Evolutionary conservation across 1,140 invertebrate genomes (phyloP).

Genomic region (Spodoptera litura): DNA sequence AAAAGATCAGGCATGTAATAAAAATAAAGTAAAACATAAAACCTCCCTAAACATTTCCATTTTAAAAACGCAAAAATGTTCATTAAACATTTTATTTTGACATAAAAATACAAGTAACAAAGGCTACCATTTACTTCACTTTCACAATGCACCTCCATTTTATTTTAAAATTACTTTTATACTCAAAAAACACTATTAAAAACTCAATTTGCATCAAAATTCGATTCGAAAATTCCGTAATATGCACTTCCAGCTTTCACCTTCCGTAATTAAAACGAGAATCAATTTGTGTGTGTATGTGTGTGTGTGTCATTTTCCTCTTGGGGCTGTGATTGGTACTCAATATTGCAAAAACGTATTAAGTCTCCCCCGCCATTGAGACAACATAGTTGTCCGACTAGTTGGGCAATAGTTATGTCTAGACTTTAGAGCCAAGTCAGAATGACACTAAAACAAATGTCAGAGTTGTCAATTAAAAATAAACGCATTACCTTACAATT

Average conservation of each 20-base stretch:
- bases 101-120: constrained; percentile 8
- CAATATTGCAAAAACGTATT: constrained; percentile 51
- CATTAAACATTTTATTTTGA: constrained; percentile 14
- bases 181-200: constrained; percentile 13
- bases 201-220: constrained; percentile 38
- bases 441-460: too few relatives aligned
- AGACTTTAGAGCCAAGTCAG: too few relatives aligned
- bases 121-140: not conserved
- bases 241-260: constrained; percentile 6
- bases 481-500: too few relatives aligned
- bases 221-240: constrained; percentile 5
- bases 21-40: not conserved
- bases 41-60: not conserved
- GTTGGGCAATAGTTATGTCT: too few relatives aligned
- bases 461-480: too few relatives aligned
- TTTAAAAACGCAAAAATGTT: not conserved
- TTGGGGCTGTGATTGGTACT: not conserved
- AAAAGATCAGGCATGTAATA: not conserved
- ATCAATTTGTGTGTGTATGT: constrained; percentile 21
- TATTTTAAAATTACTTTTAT: not conserved
- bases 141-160: constrained; percentile 8
- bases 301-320: constrained; percentile 1
- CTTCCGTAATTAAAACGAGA: constrained; percentile 41
- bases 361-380: too few relatives aligned
- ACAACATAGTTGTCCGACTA: too few relatives aligned